Evolutionary conservation across 2,888 invertebrate genomes (phyloP), one percentile per base, ranked within the genome.

Genomic region (Odontocolon sp.): DNA sequence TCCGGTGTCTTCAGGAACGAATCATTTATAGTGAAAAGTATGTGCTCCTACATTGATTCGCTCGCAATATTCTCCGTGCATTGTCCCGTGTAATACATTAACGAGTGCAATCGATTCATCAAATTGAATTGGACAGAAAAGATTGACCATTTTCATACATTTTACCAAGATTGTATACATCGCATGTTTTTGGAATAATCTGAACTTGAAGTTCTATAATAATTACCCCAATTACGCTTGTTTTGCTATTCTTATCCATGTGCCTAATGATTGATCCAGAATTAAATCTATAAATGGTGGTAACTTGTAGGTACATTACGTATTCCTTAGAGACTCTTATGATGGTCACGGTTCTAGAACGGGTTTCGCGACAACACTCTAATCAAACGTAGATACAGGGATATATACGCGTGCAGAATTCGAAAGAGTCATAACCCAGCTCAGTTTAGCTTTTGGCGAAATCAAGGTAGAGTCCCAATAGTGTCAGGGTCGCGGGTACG

Each of bases 401-500:
- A 54, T 31, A n/a, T n/a, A 23, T 2, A 26, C 6, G 47, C 23
- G 31, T 33, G 16, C 38, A 9, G n/a, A 59, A 69, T 59, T 40
- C 11, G 11, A 59, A 36, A 28, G 31, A 21, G 28, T 64, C 33
- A 54, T 26, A 18, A 21, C 38, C 47, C 56, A 56, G 21, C n/a
- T 31, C 52, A 57, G 33, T 6, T 33, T 28, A 57, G 56, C 33
- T 75, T 69, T 75, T 52, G 57, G 57, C 52, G 42, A 59, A 52
- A 59, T 64, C 64, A 64, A 75, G 75, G 64, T 42, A 31, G n/a
- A 28, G 33, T 47, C 23, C 11, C 47, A 75, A 75, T 75, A 69
- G 57, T 75, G 75, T 75, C 75, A 75, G 40, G 75, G 75, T 57
- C 69, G 61, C 63, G 38, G 23, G 59, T 40, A 21, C 31, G 14